A percentile compares a stretch with the other conserved stretches of the same genome.
phyloP scores from a whole-genome alignment of 2,113 vertebrate genomes.

The Anarhynchus alexandrinus region DNA sequence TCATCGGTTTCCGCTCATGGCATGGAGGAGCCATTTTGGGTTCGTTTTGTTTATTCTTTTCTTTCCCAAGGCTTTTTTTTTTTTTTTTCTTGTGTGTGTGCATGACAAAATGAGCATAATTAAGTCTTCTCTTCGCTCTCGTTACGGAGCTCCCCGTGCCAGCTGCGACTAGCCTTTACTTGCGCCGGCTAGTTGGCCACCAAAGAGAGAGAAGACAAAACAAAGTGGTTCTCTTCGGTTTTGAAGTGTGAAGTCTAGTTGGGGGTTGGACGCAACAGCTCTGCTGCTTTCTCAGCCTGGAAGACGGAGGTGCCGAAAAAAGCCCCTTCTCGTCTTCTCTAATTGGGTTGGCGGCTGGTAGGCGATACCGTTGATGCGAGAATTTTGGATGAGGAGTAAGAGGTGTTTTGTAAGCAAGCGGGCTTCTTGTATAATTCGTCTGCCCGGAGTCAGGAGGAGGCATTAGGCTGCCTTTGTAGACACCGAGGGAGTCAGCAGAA shows the following conservation, averaged over 20 bases:
- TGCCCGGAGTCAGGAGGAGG: background rate
- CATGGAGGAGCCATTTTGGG: slow-evolving; percentile 59
- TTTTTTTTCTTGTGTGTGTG: background rate
- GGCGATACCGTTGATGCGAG: background rate
- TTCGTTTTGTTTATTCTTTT: background rate
- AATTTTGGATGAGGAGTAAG: background rate
- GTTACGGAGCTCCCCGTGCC: background rate
- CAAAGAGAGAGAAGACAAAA: background rate
- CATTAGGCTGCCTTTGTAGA: background rate
- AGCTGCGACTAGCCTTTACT: slow-evolving; percentile 20
- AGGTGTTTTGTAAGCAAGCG: background rate
- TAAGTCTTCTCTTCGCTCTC: background rate
- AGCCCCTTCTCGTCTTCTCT: background rate
- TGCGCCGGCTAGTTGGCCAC: slow-evolving; percentile 3
- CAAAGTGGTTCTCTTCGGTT: background rate
- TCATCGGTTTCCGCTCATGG: background rate
- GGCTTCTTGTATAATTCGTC: background rate
- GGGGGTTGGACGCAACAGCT: background rate
- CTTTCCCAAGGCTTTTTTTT: background rate
- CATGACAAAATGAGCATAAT: background rate
- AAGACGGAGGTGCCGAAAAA: background rate
- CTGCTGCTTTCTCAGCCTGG: background rate
- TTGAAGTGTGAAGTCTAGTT: background rate
- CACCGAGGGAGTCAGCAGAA: background rate
- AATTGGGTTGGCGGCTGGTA: background rate